A percentile compares a stretch with the other conserved stretches of the same genome.
Evolutionary conservation across 2,888 invertebrate genomes (phyloP).

Genomic region (Nephrotoma flavescens): DNA sequence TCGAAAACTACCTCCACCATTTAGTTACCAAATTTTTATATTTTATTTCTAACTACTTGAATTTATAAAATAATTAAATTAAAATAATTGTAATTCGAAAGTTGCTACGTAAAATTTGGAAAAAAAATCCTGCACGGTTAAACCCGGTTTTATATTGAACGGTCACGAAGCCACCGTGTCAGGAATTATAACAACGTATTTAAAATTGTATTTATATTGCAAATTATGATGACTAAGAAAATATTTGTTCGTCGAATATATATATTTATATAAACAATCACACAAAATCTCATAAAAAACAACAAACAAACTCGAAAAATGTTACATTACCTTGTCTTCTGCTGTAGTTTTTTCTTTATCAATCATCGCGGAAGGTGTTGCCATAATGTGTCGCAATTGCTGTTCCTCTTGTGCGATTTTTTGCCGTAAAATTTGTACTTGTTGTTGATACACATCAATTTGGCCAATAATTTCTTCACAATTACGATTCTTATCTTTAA

Average conservation of each 20-base stretch:
- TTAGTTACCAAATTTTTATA: neutral
- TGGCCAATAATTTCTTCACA: slow-evolving; percentile 66
- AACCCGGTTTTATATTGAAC: neutral
- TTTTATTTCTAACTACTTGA: neutral
- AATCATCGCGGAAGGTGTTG: slow-evolving; percentile 68
- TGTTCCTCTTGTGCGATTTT: slow-evolving; percentile 79
- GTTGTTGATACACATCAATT: slow-evolving; percentile 76
- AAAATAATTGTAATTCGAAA: neutral
- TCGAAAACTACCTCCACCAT: neutral
- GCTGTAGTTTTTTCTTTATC: slow-evolving; percentile 66
- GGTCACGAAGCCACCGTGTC: neutral
- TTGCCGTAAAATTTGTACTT: slow-evolving; percentile 70
- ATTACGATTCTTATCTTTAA: slow-evolving; percentile 31
- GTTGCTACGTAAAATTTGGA: neutral
- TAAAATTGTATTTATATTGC: neutral
- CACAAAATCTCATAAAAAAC: neutral
- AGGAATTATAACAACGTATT: neutral
- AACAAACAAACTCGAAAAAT: slow-evolving; percentile 1
- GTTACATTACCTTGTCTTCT: slow-evolving; percentile 66
- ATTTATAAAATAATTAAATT: neutral
- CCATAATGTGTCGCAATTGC: slow-evolving; percentile 65
- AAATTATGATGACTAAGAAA: neutral
- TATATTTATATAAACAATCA: neutral
- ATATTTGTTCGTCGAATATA: neutral
- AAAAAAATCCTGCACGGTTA: neutral